Conservation (phyloP, 2,797 vertebrate species). For the Sebastes taczanowskii region DNA sequence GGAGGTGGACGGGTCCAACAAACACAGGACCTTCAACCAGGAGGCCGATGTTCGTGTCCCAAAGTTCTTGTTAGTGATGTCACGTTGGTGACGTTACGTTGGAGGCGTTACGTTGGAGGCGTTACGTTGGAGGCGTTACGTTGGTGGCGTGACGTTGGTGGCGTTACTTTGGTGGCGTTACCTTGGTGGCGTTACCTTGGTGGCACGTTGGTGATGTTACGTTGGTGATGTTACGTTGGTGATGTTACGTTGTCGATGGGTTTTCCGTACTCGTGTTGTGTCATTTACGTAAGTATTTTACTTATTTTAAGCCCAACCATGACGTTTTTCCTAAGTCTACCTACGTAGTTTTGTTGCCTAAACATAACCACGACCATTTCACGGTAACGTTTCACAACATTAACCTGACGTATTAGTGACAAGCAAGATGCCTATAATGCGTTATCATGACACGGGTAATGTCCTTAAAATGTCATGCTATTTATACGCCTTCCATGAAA, state of each 20-base stretch:
- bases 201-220: accelerated
- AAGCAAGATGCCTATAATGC: not conserved
- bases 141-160: no score
- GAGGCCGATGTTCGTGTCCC: no score
- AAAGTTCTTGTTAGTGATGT: no score
- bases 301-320: not conserved
- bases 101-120: no score
- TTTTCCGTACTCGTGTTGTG: not conserved
- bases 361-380: not conserved
- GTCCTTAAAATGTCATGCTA: not conserved
- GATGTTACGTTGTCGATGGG: no score
- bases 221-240: no score
- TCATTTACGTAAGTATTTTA: not conserved
- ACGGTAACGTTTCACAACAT: not conserved
- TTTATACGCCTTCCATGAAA: not conserved
- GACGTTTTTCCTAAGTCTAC: not conserved
- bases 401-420: not conserved
- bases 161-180: no score
- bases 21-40: no score
- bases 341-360: not conserved
- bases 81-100: no score
- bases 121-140: no score
- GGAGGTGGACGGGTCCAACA: no score
- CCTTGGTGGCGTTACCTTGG: accelerated
- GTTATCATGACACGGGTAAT: not conserved